These are phyloP conservation scores for Henicopernis longicauda DNA, from an alignment of 2,113 vertebrate species.

Conservation along the genomic window DNA sequence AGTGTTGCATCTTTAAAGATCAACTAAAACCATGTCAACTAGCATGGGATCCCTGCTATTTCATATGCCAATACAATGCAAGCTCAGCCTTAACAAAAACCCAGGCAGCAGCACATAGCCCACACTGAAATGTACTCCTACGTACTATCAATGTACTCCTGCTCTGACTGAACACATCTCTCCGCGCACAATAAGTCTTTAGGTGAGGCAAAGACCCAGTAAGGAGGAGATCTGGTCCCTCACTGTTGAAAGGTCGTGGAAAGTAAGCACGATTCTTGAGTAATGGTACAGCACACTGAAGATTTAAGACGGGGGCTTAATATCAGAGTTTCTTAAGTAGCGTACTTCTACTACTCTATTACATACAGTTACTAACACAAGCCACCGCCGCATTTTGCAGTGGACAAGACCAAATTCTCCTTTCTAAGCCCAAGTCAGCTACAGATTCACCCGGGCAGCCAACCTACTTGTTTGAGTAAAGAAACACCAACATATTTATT, in stretches of 20 bases:
- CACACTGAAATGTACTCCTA: fast-evolving
- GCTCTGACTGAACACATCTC: not conserved
- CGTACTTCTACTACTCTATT: no score
- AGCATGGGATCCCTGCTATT: not conserved
- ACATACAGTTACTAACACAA: not conserved
- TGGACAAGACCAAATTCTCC: not conserved
- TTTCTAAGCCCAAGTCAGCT: not conserved
- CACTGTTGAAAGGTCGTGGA: not conserved
- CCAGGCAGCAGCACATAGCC: not conserved
- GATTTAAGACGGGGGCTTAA: not conserved
- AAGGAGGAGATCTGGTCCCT: not conserved
- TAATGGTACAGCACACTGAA: fast-evolving
- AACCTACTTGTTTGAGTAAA: not conserved
- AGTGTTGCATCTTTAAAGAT: not conserved
- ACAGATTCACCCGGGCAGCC: not conserved
- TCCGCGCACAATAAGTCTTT: not conserved
- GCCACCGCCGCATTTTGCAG: not conserved
- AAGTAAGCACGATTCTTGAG: fast-evolving
- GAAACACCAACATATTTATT: not conserved
- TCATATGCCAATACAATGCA: fast-evolving
- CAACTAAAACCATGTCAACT: not conserved
- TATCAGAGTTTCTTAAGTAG: not conserved
- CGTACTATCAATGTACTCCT: fast-evolving
- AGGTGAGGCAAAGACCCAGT: not conserved
- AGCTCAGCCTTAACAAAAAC: not conserved